Evolutionary conservation across 2,113 vertebrate species (phyloP).

Genomic region (Thinocorus orbignyianus): DNA sequence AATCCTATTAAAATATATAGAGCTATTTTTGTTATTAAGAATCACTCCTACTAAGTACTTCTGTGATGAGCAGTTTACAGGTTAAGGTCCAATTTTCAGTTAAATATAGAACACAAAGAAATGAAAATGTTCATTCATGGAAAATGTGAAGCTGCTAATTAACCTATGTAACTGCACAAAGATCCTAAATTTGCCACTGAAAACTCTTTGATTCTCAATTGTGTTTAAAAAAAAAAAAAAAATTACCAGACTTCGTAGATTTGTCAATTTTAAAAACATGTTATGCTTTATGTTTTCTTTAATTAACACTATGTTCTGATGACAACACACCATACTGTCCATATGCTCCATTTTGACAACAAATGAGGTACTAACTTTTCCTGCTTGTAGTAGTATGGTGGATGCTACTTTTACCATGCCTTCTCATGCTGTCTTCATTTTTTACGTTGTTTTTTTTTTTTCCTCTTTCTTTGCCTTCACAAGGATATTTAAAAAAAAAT

Average conservation of each 20-base stretch:
- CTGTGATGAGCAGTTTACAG: neutral
- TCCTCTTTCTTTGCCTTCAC: neutral
- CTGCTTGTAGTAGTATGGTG: neutral
- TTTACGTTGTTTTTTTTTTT: neutral
- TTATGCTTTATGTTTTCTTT: neutral
- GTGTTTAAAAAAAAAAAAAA: neutral
- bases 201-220: neutral
- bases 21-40: neutral
- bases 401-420: neutral
- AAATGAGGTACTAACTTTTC: neutral
- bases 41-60: neutral
- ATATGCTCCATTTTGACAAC: conserved; percentile 26
- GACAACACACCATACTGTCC: neutral
- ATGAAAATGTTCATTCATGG: neutral
- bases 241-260: neutral
- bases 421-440: neutral
- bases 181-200: neutral
- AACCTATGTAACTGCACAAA: neutral
- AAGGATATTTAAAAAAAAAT: neutral
- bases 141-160: neutral
- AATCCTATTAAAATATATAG: neutral
- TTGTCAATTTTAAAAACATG: neutral
- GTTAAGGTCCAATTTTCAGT: neutral
- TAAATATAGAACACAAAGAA: neutral
- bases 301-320: conserved; percentile 18